Conservation (phyloP, 2,113 vertebrate species). For the Numida meleagris region DNA sequence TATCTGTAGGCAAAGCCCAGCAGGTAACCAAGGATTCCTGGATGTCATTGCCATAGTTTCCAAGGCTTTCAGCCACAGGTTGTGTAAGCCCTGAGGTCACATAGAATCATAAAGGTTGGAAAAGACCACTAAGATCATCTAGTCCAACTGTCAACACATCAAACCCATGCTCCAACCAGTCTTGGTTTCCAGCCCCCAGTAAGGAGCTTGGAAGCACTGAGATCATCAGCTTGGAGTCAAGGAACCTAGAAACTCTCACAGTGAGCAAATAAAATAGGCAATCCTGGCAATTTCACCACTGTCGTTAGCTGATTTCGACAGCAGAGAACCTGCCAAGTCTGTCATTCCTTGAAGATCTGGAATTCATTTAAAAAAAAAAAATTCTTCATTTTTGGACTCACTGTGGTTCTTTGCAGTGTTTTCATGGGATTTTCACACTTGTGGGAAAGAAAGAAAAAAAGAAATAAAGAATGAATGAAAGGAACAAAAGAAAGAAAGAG, state of each 20-base stretch:
- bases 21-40: not conserved
- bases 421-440: not conserved
- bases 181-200: not conserved
- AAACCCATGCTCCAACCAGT: not conserved
- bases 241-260: not conserved
- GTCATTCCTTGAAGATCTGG: not conserved
- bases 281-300: not conserved
- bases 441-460: not conserved
- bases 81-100: not conserved
- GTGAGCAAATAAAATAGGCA: not conserved
- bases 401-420: not conserved
- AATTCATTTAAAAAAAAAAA: not conserved
- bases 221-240: not conserved
- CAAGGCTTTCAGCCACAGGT: not conserved
- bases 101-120: no score
- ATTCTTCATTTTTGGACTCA: not conserved
- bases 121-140: no score
- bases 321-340: not conserved
- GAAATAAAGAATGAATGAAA: not conserved
- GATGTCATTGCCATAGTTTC: not conserved
- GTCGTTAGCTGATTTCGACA: not conserved
- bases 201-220: not conserved
- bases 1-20: not conserved
- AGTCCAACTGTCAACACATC: no score
- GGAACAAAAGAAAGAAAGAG: not conserved